Base-by-base conservation (phyloP, 2,113 vertebrate species). In the Pseudopodoces humilis region DNA sequence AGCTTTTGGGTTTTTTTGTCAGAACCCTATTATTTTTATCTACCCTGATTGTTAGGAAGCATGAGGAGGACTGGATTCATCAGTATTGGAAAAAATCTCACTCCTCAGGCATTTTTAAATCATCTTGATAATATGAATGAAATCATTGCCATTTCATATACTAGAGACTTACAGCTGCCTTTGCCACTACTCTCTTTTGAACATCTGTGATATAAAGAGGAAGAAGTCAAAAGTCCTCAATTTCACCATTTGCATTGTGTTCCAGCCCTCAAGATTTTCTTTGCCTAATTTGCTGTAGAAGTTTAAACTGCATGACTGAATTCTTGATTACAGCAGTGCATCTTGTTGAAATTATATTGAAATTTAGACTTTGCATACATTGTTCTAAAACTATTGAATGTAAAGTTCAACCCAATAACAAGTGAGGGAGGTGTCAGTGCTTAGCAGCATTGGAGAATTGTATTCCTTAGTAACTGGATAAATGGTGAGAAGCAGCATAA, bases 41-140 rank as follows among this genome's bases (percentile, higher is more conserved):
- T 60, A 11, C 10, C 20, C 22, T 59, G 47, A 58, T 43, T 63
- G 11, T 22, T 41, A 63, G 58, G 35, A 71, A 59, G 49, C 5
- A 1, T 46, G 37, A 65, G 37, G 25, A 58, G 12, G 46, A 49
- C 27, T 68, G 12, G 46, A 49, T 24, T 68, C 0, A 0, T 41
- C 21, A 41, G 15, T 59, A 17, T 78, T 69, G 46, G 50, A 65
- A 78, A 78, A 65, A 79, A 56, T 49, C 20, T 88, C 17, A 17
- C 30, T 64, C 1, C 14, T 69, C 4, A 0, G 31, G 7, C 49
- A 6, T 53, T 74, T 76, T 77, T 31, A 77, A 49, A 60, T 72
- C 41, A 46, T 74, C 33, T 44, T 62, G 35, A n/a, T 69, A 55
- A 37, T 24, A 24, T 27, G 52, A 49, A 52, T 53, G 3, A 71